phyloP scores from a whole-genome alignment of 2,797 vertebrate species.

The Triplophysa bombifrons region DNA sequence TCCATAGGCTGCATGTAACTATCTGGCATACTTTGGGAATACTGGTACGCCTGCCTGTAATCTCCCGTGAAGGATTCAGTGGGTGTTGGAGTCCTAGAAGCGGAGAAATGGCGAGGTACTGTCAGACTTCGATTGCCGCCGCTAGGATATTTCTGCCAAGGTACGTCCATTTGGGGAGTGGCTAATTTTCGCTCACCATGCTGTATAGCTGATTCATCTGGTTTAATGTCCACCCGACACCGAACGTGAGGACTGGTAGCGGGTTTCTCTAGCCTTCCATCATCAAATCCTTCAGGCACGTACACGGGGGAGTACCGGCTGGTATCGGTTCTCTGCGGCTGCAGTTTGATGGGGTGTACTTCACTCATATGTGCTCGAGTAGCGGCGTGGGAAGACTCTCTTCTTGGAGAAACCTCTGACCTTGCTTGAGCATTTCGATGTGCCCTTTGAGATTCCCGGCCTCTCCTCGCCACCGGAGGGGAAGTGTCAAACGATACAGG shows the following conservation, averaged over 20 bases:
- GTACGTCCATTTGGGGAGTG: constrained; percentile 70
- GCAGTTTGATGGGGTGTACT: constrained; percentile 92
- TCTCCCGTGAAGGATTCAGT: constrained; percentile 88
- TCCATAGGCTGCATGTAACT: constrained; percentile 79
- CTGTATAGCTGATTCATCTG: constrained; percentile 82
- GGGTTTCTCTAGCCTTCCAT: constrained; percentile 71
- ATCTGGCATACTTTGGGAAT: constrained; percentile 78
- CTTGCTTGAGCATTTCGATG: constrained; percentile 76
- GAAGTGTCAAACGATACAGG: constrained; percentile 78
- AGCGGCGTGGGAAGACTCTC: constrained; percentile 78
- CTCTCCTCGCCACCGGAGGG: constrained; percentile 77
- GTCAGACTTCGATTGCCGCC: constrained; percentile 79
- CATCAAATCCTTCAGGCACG: constrained; percentile 76
- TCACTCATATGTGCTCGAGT: constrained; percentile 84
- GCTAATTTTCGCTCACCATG: constrained; percentile 77
- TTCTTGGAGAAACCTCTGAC: constrained; percentile 81
- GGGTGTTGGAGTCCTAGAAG: constrained; percentile 87
- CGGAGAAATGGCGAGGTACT: constrained; percentile 82
- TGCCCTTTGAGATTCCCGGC: constrained; percentile 80
- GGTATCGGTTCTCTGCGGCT: constrained; percentile 87
- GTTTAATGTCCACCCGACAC: constrained; percentile 94
- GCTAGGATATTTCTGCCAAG: constrained; percentile 78
- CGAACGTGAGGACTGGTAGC: constrained; percentile 89
- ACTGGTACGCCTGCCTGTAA: constrained; percentile 78
- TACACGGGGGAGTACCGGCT: constrained; percentile 87